Conservation (phyloP, 2,113 vertebrate species). For the Sinocyclocheilus grahami region DNA sequence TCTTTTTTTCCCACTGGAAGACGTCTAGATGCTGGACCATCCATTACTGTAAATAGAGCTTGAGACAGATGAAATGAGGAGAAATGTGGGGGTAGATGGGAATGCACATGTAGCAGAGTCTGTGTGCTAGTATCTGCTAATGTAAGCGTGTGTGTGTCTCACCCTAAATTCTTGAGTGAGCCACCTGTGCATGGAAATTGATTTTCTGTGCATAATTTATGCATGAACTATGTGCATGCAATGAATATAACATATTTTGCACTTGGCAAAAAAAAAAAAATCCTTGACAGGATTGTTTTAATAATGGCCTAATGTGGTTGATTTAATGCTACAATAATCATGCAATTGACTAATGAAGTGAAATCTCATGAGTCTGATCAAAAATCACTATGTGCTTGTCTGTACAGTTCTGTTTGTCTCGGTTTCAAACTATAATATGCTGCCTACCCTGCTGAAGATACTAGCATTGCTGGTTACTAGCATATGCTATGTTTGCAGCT, state of each 20-base stretch:
- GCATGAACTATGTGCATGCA: background rate
- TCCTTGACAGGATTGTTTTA: background rate
- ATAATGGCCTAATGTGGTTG: background rate
- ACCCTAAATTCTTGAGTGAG: background rate
- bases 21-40: slow-evolving; percentile 18
- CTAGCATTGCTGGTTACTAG: background rate
- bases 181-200: background rate
- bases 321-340: background rate
- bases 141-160: background rate
- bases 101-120: background rate
- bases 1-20: slow-evolving; percentile 2
- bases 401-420: background rate
- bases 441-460: background rate
- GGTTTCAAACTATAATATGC: background rate
- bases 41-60: slow-evolving; percentile 41
- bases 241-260: background rate
- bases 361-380: background rate
- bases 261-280: background rate
- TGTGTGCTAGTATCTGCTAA: background rate
- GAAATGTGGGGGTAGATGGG: background rate
- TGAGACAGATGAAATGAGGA: slow-evolving; percentile 23
- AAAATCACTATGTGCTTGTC: background rate
- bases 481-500: background rate
- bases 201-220: background rate
- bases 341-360: background rate